Conservation (phyloP, 2,113 vertebrate genomes). For the Thamnaconus septentrionalis region DNA sequence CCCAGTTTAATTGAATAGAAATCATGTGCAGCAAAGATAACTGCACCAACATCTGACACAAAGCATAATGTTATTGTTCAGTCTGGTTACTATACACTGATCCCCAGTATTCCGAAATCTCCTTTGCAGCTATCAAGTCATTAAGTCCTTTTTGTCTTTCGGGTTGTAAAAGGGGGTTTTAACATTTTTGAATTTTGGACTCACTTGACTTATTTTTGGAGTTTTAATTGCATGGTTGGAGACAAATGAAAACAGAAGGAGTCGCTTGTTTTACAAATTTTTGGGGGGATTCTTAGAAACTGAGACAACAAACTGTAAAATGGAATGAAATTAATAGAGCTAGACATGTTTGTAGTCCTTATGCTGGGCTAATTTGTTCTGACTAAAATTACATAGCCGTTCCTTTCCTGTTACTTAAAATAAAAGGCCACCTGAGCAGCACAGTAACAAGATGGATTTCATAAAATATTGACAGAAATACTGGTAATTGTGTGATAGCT, state of each 20-base stretch:
- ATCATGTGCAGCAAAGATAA: conserved; percentile 42
- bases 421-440: no score
- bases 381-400: no score
- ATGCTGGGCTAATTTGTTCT: no score
- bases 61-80: conserved; percentile 43
- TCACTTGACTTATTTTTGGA: background rate
- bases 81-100: conserved; percentile 4
- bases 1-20: conserved; percentile 50
- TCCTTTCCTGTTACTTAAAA: no score
- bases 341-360: no score
- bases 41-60: conserved; percentile 11
- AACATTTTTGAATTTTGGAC: background rate
- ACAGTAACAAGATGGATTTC: no score
- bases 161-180: background rate
- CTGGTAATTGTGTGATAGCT: background rate
- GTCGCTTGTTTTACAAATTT: background rate
- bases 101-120: conserved; percentile 1
- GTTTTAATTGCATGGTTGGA: no score
- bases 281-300: background rate
- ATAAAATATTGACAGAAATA: background rate
- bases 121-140: conserved; percentile 2
- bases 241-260: background rate
- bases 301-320: no score
- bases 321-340: no score
- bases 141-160: background rate